Percentiles rank a stretch among this genome's conserved stretches.
phyloP scores from a whole-genome alignment of 2,113 vertebrate genomes.

The Mus spicilegus region DNA sequence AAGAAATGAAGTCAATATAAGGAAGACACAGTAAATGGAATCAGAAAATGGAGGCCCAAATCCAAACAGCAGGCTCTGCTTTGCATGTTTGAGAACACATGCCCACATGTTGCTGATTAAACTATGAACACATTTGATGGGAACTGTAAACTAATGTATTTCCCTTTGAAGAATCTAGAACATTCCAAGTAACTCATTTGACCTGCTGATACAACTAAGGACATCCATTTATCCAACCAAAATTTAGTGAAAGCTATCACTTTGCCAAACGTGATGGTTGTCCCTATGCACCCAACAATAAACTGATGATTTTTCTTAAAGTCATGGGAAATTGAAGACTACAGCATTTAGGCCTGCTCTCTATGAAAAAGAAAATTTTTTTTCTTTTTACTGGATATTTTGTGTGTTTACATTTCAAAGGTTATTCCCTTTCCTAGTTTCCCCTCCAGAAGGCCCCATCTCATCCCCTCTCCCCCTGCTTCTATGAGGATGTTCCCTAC shows the following conservation, averaged over 20 bases:
- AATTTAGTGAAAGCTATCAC: neutral
- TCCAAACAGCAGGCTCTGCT: neutral
- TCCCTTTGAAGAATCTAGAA: constrained; percentile 16
- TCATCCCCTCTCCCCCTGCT: too few relatives aligned
- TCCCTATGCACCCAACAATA: neutral
- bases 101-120: neutral
- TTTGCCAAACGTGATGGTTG: neutral
- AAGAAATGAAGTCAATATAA: neutral
- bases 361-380: neutral
- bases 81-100: neutral
- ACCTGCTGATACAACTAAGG: constrained; percentile 5
- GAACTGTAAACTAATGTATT: neutral
- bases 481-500: too few relatives aligned
- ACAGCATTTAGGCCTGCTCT: neutral
- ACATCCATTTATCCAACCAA: constrained; percentile 15
- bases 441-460: too few relatives aligned
- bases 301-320: neutral
- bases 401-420: too few relatives aligned
- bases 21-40: neutral
- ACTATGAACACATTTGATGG: neutral
- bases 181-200: neutral
- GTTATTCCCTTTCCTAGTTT: too few relatives aligned
- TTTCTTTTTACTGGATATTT: too few relatives aligned
- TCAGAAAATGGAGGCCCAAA: neutral
- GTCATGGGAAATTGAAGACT: neutral